Evolutionary conservation across 1,140 invertebrate genomes (phyloP).

Genomic region (Condylostylus longicornis): DNA sequence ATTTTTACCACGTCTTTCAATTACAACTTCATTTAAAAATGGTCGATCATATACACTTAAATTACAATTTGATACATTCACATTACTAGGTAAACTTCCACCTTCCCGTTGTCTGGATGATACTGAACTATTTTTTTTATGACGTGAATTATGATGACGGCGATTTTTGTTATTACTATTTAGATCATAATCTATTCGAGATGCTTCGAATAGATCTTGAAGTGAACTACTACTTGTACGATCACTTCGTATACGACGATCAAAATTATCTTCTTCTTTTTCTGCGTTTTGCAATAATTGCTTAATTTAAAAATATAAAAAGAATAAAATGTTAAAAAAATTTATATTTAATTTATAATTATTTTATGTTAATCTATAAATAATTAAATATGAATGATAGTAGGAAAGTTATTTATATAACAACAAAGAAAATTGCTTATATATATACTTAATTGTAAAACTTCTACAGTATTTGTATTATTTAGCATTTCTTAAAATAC

Average conservation of each 20-base stretch:
- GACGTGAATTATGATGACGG: constrained; percentile 16
- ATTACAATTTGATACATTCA: constrained; percentile 34
- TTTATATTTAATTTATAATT: not conserved
- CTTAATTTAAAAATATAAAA: constrained; percentile 9
- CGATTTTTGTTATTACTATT: constrained; percentile 13
- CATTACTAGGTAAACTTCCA: constrained; percentile 44
- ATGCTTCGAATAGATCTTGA: constrained; percentile 27
- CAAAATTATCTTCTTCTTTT: constrained; percentile 25
- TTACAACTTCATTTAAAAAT: constrained; percentile 3
- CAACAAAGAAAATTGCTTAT: too few relatives aligned
- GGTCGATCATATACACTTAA: constrained; percentile 4
- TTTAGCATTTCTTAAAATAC: too few relatives aligned
- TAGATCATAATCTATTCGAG: constrained; percentile 13
- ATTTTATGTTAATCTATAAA: too few relatives aligned
- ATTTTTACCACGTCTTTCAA: not conserved
- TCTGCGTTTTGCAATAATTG: constrained; percentile 31
- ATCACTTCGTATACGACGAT: constrained; percentile 12
- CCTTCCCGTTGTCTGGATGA: constrained; percentile 50
- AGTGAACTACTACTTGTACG: constrained; percentile 18
- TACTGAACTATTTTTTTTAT: constrained; percentile 24
- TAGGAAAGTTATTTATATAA: too few relatives aligned
- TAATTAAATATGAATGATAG: too few relatives aligned
- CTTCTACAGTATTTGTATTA: too few relatives aligned
- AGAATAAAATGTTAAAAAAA: not conserved
- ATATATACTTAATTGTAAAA: too few relatives aligned